phyloP scores from a whole-genome alignment of 2,113 vertebrate species.

The Ophthalmotilapia sp. region DNA sequence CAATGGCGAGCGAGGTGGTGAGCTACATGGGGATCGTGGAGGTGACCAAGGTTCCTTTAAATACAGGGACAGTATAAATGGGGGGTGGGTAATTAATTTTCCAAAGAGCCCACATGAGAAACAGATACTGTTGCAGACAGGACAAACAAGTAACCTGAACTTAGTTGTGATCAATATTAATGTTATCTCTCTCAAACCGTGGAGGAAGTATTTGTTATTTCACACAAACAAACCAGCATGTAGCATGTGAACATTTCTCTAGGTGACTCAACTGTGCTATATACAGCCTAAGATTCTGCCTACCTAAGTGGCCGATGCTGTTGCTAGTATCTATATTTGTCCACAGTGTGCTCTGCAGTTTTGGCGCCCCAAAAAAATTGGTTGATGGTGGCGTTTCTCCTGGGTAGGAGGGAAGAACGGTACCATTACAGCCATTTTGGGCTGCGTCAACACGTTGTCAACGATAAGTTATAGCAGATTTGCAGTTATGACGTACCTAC shows the following conservation, averaged over 20 bases:
- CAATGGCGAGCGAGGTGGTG: conserved; percentile 80
- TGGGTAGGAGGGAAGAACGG: neutral
- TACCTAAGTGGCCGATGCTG: neutral
- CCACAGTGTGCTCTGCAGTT: neutral
- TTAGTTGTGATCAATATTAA: neutral
- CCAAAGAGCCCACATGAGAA: neutral
- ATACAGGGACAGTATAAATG: neutral
- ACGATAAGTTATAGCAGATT: neutral
- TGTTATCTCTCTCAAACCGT: neutral
- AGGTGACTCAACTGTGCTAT: neutral
- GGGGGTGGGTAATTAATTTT: neutral
- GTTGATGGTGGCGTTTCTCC: neutral
- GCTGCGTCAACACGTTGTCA: neutral
- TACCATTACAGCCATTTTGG: neutral
- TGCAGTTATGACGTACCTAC: neutral
- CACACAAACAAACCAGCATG: neutral
- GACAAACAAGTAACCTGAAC: neutral
- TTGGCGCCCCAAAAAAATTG: neutral
- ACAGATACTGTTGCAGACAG: neutral
- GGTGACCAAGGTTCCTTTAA: conserved; percentile 80
- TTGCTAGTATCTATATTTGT: neutral
- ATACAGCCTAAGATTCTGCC: neutral
- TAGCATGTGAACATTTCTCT: neutral
- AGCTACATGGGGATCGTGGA: conserved; percentile 73
- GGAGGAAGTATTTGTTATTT: neutral